Percentiles rank a stretch among this genome's conserved stretches.
These are phyloP conservation scores for Pteronotus mesoamericanus DNA, from an alignment of 2,797 vertebrate genomes.

Conservation along the genomic window DNA sequence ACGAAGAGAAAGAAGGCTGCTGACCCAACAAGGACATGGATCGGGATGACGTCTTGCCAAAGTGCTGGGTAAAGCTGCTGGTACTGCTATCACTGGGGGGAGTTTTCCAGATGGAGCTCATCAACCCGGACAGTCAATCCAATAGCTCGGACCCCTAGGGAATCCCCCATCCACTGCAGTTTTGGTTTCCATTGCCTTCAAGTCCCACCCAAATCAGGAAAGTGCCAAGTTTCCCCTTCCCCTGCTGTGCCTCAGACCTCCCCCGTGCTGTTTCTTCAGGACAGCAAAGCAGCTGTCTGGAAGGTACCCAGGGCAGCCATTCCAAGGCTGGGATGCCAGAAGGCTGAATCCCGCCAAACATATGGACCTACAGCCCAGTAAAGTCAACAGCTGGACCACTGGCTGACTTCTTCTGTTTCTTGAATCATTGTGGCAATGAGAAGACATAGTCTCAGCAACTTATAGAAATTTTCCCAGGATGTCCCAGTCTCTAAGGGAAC, in stretches of 20 bases:
- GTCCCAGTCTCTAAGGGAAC: constrained; percentile 50
- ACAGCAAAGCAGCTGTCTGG: constrained; percentile 42
- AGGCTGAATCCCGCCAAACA: constrained; percentile 50
- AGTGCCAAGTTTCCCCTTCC: not conserved
- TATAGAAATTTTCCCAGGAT: constrained; percentile 67
- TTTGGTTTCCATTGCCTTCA: not conserved
- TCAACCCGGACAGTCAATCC: not conserved
- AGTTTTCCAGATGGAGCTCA: not conserved
- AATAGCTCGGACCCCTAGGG: not conserved
- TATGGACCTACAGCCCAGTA: not conserved
- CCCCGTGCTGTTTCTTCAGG: not conserved
- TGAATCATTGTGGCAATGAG: constrained; percentile 49
- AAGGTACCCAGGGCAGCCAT: constrained; percentile 19
- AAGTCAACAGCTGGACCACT: constrained; percentile 61
- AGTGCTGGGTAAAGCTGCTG: not conserved
- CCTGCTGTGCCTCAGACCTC: not conserved
- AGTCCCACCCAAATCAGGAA: not conserved
- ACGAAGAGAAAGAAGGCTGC: not conserved
- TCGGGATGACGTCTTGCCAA: not conserved
- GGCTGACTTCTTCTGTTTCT: constrained; percentile 36
- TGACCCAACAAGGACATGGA: not conserved
- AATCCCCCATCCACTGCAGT: not conserved
- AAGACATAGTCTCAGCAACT: constrained; percentile 55
- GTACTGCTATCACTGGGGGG: not conserved
- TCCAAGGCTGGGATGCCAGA: not conserved